Conservation (phyloP, 2,113 vertebrate species). For the Boleophthalmus pectinirostris region DNA sequence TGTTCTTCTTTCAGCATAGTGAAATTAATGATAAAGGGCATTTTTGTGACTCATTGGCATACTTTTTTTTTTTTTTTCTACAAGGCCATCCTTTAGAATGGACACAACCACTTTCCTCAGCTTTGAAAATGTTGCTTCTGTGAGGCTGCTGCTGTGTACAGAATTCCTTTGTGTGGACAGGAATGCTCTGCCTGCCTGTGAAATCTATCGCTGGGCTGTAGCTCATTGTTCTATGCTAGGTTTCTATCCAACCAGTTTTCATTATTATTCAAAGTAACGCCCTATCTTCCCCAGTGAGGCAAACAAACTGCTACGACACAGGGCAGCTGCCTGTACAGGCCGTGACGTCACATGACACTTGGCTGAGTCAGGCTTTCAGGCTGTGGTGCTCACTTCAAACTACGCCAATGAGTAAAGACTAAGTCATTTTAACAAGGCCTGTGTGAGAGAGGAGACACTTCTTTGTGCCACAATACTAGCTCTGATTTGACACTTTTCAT, state of each 20-base stretch:
- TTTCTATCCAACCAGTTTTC: slow-evolving; percentile 69
- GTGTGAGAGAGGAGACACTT: background rate
- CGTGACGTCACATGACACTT: slow-evolving; percentile 26
- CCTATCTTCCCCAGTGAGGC: slow-evolving; percentile 19
- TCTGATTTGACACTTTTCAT: background rate
- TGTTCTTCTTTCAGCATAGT: background rate
- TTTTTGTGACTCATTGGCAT: no score
- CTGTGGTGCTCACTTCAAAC: slow-evolving; percentile 36
- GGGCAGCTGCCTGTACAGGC: slow-evolving; percentile 4
- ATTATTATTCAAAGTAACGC: slow-evolving; percentile 17
- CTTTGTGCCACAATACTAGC: background rate
- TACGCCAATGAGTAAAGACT: background rate
- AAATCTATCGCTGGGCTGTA: slow-evolving; percentile 66
- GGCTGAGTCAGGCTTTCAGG: slow-evolving; percentile 49
- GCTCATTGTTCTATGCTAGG: slow-evolving; percentile 59
- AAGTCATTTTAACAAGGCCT: slow-evolving; percentile 6
- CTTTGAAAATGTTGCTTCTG: slow-evolving; percentile 24
- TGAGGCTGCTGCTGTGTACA: slow-evolving; percentile 59
- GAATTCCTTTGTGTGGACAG: slow-evolving; percentile 69
- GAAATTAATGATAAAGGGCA: background rate
- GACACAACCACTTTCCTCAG: background rate
- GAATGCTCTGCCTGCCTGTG: slow-evolving; percentile 71
- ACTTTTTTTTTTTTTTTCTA: no score
- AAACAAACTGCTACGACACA: slow-evolving; percentile 30
- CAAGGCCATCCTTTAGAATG: background rate